phyloP scores from a whole-genome alignment of 1,140 invertebrate species.

The Bombus waltoni region DNA sequence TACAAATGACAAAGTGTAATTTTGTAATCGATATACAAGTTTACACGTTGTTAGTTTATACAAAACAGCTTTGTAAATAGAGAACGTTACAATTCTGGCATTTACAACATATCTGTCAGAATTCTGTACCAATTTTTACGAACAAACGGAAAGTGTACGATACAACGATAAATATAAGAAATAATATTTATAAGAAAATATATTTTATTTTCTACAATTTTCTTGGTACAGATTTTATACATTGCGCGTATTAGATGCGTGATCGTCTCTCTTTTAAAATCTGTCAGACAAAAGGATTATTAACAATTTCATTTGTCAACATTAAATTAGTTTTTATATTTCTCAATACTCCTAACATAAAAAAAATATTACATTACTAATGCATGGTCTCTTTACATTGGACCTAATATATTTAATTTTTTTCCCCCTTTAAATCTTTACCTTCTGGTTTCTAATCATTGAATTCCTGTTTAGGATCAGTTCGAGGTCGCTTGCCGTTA shows the following conservation, averaged over 20 bases:
- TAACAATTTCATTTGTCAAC: not conserved
- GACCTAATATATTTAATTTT: not conserved
- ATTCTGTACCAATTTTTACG: slow-evolving; percentile 27
- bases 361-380: not conserved
- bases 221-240: slow-evolving; percentile 31
- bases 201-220: slow-evolving; percentile 31
- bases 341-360: not conserved
- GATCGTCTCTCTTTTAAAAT: not conserved
- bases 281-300: slow-evolving; percentile 6
- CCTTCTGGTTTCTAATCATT: slow-evolving; percentile 2
- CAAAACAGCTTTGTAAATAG: slow-evolving; percentile 61
- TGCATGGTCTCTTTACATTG: not conserved
- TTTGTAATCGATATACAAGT: slow-evolving; percentile 62
- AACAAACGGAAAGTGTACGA: slow-evolving; percentile 10
- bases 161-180: slow-evolving; percentile 29
- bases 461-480: slow-evolving; percentile 10
- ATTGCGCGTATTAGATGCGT: not conserved
- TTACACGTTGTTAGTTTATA: slow-evolving; percentile 64
- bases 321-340: not conserved
- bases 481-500: slow-evolving; percentile 34
- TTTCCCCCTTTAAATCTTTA: not conserved
- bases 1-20: slow-evolving; percentile 61
- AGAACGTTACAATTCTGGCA: not conserved
- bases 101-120: not conserved
- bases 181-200: slow-evolving; percentile 51